A percentile compares a stretch with the other conserved stretches of the same genome.
phyloP scores from a whole-genome alignment of 2,888 invertebrate species.

The Nyleta sp. region DNA sequence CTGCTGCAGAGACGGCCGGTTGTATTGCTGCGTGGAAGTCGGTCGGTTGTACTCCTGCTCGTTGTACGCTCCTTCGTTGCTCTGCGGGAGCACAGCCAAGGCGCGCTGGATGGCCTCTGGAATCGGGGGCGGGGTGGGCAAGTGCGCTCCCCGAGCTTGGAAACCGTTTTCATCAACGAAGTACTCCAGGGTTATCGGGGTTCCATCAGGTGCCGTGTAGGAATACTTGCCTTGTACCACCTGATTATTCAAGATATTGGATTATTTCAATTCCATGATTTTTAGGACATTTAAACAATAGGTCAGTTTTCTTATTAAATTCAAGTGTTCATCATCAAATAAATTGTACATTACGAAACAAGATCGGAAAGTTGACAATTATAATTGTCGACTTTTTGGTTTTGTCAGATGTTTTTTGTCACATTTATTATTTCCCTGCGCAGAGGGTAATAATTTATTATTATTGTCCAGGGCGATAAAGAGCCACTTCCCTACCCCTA shows the following conservation, averaged over 20 bases:
- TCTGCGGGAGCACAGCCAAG: conserved; percentile 78
- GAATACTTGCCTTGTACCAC: conserved; percentile 90
- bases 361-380: too few species aligned
- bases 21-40: conserved; percentile 67
- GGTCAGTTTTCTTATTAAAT: too few species aligned
- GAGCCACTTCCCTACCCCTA: too few species aligned
- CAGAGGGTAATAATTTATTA: too few species aligned
- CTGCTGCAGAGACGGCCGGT: conserved; percentile 68
- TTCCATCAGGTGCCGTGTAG: conserved; percentile 90
- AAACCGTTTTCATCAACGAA: conserved; percentile 92
- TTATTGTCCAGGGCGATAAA: too few species aligned
- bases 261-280: neutral
- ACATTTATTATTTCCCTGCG: too few species aligned
- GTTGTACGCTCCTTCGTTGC: conserved; percentile 82
- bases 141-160: conserved; percentile 89
- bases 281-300: too few species aligned
- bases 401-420: too few species aligned
- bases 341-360: too few species aligned
- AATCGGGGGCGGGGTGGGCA: conserved; percentile 87
- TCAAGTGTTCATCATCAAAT: too few species aligned
- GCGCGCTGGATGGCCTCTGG: conserved; percentile 88
- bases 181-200: conserved; percentile 88
- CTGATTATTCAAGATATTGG: conserved; percentile 76
- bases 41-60: conserved; percentile 79
- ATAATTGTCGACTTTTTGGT: too few species aligned